Evolutionary conservation across 2,113 vertebrate species (phyloP), one percentile per base, ranked within the genome.

Genomic region (Merops nubicus): DNA sequence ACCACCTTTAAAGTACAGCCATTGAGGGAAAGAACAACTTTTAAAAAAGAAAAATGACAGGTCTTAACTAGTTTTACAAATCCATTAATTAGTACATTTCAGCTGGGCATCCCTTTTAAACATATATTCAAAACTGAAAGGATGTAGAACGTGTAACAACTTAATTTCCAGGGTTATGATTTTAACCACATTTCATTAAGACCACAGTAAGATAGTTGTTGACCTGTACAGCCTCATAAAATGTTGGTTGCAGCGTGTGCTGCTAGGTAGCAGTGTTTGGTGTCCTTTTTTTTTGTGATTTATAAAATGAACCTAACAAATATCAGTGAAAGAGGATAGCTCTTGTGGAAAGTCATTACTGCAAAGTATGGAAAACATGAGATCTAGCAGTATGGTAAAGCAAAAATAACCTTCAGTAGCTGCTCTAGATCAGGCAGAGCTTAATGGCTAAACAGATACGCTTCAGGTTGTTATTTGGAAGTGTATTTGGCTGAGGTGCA

Each of bases 301-400:
- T 26, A 22, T 91, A 9, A 78, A 92, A 63, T 62, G 8, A 82
- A 48, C 63, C 9, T 64, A 81, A 45, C 12, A n/a, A n/a, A n/a
- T n/a, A n/a, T n/a, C n/a, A 16, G 33, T 28, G 42, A 43, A 92
- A 70, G 51, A 62, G 21, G 28, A 36, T 47, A 59, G 31, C 65
- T 88, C 31, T 84, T 91, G 69, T 47, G 60, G 64, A 86, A 95
- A 91, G 60, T 22, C 91, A 42, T 70, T 93, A 74, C 75, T 84
- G 50, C 64, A 90, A 77, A 91, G 86, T 83, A 88, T 9, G 18
- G 75, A 86, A 88, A 82, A 74, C 57, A 18, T 56, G 54, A 65
- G 5, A 67, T 59, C 59, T 84, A 62, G 72, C 2, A 2, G 64
- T 54, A 33, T 63, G 38, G 59, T 94, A 64, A 74, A 91, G 53